Percentiles rank a stretch among this genome's conserved stretches.
Conservation (phyloP, 2,797 vertebrate genomes). For the Esox lucius region DNA sequence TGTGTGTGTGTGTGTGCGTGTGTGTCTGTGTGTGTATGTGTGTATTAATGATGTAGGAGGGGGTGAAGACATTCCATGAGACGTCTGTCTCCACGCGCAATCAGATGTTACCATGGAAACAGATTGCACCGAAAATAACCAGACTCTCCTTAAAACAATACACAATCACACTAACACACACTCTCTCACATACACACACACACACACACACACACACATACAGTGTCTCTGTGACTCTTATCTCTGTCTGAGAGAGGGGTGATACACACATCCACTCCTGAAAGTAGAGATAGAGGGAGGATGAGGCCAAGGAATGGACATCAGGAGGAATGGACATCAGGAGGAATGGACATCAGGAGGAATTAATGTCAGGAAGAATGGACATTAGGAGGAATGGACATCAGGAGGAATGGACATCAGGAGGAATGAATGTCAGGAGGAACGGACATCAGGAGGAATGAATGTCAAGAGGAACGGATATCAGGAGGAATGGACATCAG, state of each 20-base stretch:
- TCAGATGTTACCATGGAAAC: constrained; percentile 44
- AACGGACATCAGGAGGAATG: no score
- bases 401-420: no score
- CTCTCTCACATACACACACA: constrained; percentile 28
- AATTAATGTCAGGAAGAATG: no score
- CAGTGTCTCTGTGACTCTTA: constrained; percentile 36
- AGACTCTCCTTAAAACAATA: constrained; percentile 65
- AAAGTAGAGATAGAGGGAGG: constrained; percentile 44
- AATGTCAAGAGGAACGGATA: no score
- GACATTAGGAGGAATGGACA: no score
- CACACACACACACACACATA: constrained; percentile 21
- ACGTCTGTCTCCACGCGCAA: constrained; percentile 36
- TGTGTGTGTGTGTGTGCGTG: constrained; percentile 17
- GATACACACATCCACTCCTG: constrained; percentile 44
- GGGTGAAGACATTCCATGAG: constrained; percentile 32
- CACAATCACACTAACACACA: constrained; percentile 34
- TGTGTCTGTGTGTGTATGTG: constrained; percentile 9
- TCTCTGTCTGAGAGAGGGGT: constrained; percentile 46
- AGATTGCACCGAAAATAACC: constrained; percentile 64
- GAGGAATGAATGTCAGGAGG: no score
- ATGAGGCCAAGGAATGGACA: no score
- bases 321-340: no score
- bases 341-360: constrained; percentile 13
- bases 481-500: no score
- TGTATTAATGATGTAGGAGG: constrained; percentile 36